Conservation (phyloP, 2,797 vertebrate genomes). For the Melanotaenia pygmaea region DNA sequence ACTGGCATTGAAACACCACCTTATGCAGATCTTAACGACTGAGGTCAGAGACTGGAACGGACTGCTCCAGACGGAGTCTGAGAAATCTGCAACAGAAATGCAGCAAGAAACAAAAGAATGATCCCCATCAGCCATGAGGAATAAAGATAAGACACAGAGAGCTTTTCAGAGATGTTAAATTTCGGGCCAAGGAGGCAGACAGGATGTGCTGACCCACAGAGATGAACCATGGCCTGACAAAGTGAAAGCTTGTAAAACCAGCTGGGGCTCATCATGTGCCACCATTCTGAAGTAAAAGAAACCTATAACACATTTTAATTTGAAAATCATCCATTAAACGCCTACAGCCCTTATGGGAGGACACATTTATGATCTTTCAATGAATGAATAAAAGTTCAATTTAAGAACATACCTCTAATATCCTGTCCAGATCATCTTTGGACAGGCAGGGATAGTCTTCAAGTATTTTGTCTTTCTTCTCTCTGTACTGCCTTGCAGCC, state of each 20-base stretch:
- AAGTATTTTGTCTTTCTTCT: slow-evolving; percentile 86
- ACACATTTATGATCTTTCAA: background rate
- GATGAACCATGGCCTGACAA: slow-evolving; percentile 7
- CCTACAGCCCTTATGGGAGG: background rate
- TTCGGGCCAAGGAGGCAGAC: background rate
- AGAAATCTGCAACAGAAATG: slow-evolving; percentile 10
- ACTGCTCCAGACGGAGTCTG: slow-evolving; percentile 18
- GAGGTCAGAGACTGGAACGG: slow-evolving; percentile 9
- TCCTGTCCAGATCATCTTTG: slow-evolving; percentile 88
- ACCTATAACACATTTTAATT: background rate
- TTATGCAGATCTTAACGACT: background rate
- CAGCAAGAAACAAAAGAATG: slow-evolving; percentile 19
- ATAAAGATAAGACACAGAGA: slow-evolving; percentile 15
- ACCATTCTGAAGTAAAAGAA: background rate
- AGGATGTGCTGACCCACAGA: slow-evolving; percentile 13
- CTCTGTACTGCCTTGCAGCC: slow-evolving; percentile 83
- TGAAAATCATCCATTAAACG: background rate
- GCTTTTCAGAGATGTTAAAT: background rate
- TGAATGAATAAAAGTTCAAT: background rate
- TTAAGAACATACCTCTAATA: slow-evolving; percentile 88
- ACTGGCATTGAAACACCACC: slow-evolving; percentile 9
- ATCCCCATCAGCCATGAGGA: background rate
- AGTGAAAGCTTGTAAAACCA: slow-evolving; percentile 18
- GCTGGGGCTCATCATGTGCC: slow-evolving; percentile 43
- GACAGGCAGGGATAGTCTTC: slow-evolving; percentile 90